A percentile compares a stretch with the other conserved stretches of the same genome.
phyloP scores from a whole-genome alignment of 1,140 invertebrate genomes.

The Drosophila kurseongensis region DNA sequence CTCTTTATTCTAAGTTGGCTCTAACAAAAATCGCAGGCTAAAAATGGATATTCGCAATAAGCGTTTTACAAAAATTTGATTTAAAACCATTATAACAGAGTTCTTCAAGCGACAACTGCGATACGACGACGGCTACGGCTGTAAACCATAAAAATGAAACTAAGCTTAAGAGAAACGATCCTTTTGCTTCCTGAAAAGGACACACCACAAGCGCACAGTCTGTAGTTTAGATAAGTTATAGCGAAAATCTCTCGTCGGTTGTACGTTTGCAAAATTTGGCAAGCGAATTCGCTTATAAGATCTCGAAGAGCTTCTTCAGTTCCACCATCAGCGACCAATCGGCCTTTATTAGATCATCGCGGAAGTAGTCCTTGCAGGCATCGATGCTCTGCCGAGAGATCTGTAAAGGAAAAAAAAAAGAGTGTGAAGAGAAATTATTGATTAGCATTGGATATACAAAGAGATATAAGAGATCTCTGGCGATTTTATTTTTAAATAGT shows the following conservation, averaged over 20 bases:
- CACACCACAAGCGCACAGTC: constrained; percentile 60
- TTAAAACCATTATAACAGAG: constrained; percentile 65
- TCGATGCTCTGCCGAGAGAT: constrained; percentile 99
- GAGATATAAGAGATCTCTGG: no score
- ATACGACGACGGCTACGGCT: constrained; percentile 14
- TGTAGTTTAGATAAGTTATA: constrained; percentile 48
- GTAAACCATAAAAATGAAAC: constrained; percentile 44
- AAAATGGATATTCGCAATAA: constrained; percentile 48
- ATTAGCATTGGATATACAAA: no score
- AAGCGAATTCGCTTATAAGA: constrained; percentile 89
- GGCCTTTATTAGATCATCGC: constrained; percentile 97
- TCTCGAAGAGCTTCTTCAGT: constrained; percentile 98
- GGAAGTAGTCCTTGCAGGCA: constrained; percentile 99
- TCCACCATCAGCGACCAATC: constrained; percentile 99
- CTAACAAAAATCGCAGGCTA: constrained; percentile 71
- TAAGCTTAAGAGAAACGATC: constrained; percentile 44
- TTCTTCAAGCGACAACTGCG: constrained; percentile 35
- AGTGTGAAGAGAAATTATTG: not conserved
- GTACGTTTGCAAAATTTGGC: constrained; percentile 41
- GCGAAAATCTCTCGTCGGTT: constrained; percentile 19
- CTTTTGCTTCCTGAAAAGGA: not conserved
- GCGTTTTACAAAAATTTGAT: constrained; percentile 72
- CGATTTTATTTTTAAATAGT: no score
- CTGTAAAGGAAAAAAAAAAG: constrained; percentile 87
- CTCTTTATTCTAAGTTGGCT: constrained; percentile 52